Evolutionary conservation across 2,888 invertebrate species (phyloP), one percentile per base, ranked within the genome.

Genomic region (Stenodera caucasica): DNA sequence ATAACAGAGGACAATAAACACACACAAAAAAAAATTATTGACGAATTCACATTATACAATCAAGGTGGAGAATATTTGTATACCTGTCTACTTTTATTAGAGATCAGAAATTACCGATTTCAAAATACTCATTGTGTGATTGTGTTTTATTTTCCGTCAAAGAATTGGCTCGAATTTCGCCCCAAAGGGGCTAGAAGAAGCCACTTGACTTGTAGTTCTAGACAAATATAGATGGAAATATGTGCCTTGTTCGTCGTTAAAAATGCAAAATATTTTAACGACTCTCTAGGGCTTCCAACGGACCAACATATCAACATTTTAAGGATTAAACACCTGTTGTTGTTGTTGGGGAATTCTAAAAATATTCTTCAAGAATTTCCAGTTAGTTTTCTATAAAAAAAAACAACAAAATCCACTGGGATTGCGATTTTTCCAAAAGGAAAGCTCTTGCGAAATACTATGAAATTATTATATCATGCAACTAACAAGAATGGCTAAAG

Each of bases 221-320:
- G n/a, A n/a, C n/a, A n/a, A n/a, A n/a, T 21, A 21, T 21, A 21
- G 12, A 45, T 18, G 45, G 21, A 45, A 45, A 45, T 45, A 45
- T 45, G 45, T 40, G 45, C n/a, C n/a, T n/a, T 21, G 37, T 15
- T 3, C 14, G 14, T 35, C 14, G 54, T 18, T 15, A 29, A 51
- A 58, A 52, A 63, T 63, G 5, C 52, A 40, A 59, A 59, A 56
- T 45, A 63, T 63, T 49, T 63, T 59, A 63, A 63, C 59, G 59
- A 57, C 37, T 37, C 61, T 55, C 57, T 61, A 51, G 53, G 51
- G 55, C 21, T 55, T 54, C 40, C 45, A 7, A 11, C 29, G 11
- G 4, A 12, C 5, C 18, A 18, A 21, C 45, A 45, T 12, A 18
- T 45, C 18, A 21, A 21, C 45, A 45, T 21, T 21, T 40, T 11